These are phyloP conservation scores for Notothenia rossii DNA, from an alignment of 2,113 vertebrate species.

Conservation along the genomic window DNA sequence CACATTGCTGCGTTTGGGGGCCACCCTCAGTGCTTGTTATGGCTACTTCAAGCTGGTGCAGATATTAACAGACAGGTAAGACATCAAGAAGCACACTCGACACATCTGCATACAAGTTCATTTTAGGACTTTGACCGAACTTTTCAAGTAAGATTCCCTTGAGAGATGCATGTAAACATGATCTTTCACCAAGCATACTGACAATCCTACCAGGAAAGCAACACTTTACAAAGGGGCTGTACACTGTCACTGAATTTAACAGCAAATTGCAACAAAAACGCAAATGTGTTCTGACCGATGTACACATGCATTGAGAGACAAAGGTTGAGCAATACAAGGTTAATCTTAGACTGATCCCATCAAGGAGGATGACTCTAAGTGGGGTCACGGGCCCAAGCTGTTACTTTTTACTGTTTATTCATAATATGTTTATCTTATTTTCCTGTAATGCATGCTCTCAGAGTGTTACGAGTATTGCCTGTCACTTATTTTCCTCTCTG, in stretches of 20 bases:
- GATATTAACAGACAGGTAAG: slow-evolving; percentile 96
- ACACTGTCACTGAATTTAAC: neutral
- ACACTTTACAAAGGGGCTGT: neutral
- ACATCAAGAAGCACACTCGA: neutral
- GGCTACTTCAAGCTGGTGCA: slow-evolving; percentile 96
- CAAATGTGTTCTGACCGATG: too few species aligned
- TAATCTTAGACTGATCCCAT: slow-evolving; percentile 69
- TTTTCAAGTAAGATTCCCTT: neutral
- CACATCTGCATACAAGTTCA: neutral
- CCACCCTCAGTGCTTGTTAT: slow-evolving; percentile 95
- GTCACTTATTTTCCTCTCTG: neutral
- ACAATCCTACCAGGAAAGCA: neutral
- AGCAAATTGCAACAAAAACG: neutral
- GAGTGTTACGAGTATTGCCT: neutral
- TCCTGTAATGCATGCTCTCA: neutral
- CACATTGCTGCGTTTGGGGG: slow-evolving; percentile 98
- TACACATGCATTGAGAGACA: slow-evolving; percentile 1
- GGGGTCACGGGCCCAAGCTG: slow-evolving; percentile 21
- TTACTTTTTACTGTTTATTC: slow-evolving; percentile 14
- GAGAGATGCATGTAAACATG: neutral
- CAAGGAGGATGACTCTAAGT: slow-evolving; percentile 54
- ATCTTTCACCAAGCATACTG: neutral
- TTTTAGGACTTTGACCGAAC: neutral
- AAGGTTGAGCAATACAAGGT: slow-evolving; percentile 25
- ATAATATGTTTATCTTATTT: neutral